These are phyloP conservation scores for Sylvicapra grimmia DNA, from an alignment of 2,113 vertebrate species.

Conservation along the genomic window DNA sequence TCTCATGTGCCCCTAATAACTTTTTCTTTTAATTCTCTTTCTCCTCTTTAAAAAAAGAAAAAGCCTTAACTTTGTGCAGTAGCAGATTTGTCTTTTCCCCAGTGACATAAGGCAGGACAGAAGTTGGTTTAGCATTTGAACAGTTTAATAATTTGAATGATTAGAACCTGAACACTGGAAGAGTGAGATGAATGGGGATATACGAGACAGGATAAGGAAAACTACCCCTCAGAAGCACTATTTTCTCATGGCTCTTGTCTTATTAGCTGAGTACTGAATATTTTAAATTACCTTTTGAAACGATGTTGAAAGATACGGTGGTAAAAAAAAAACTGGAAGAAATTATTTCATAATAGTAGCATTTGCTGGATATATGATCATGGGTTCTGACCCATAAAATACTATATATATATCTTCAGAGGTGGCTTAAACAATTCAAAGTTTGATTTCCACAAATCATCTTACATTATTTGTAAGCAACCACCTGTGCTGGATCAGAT, in stretches of 20 bases:
- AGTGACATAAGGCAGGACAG: not conserved
- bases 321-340: not conserved
- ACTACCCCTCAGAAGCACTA: not conserved
- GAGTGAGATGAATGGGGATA: not conserved
- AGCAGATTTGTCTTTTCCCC: not conserved
- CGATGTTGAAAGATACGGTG: not conserved
- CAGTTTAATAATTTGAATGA: not conserved
- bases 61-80: not conserved
- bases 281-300: not conserved
- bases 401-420: not conserved
- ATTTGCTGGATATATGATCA: not conserved
- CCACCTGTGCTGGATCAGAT: not conserved
- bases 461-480: not conserved
- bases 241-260: not conserved
- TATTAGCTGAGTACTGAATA: not conserved
- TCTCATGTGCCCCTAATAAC: not conserved
- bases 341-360: not conserved
- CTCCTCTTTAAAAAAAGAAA: constrained; percentile 20
- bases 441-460: not conserved
- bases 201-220: not conserved
- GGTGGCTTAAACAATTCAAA: not conserved
- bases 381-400: not conserved
- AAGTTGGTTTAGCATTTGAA: not conserved
- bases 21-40: constrained; percentile 5
- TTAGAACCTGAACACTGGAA: not conserved